A percentile compares a stretch with the other conserved stretches of the same genome.
These are phyloP conservation scores for Valencia hispanica DNA, from an alignment of 2,797 vertebrate genomes.

Conservation along the genomic window DNA sequence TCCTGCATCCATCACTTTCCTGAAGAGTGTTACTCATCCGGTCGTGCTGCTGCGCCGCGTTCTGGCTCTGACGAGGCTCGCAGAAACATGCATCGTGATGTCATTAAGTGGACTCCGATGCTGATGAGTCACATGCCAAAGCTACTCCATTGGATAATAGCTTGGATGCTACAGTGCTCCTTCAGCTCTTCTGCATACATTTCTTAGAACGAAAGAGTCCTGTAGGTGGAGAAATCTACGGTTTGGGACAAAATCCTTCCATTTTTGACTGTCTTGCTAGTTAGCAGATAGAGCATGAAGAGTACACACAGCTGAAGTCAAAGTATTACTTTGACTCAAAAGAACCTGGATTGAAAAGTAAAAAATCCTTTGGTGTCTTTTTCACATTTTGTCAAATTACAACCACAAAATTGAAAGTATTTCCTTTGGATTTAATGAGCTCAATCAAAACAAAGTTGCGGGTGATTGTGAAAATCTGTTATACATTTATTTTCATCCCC, in stretches of 20 bases:
- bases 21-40: constrained; percentile 5
- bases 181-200: constrained; percentile 33
- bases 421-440: not conserved
- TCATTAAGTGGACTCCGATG: constrained; percentile 72
- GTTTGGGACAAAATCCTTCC: not conserved
- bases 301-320: not conserved
- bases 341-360: not conserved
- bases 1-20: constrained; percentile 15
- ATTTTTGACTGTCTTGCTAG: too few relatives aligned
- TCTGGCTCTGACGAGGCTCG: constrained; percentile 33
- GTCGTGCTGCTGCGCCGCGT: constrained; percentile 18
- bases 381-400: not conserved
- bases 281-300: too few relatives aligned
- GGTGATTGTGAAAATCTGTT: not conserved
- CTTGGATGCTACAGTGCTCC: constrained; percentile 45
- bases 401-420: not conserved
- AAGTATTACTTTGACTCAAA: not conserved
- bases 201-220: not conserved
- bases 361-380: not conserved
- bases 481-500: not conserved
- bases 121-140: constrained; percentile 78
- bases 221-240: not conserved
- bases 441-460: not conserved
- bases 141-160: constrained; percentile 65
- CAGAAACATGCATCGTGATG: constrained; percentile 74